A percentile compares a stretch with the other conserved stretches of the same genome.
Conservation (phyloP, 2,888 invertebrate genomes). For the Nomada ruficornis region DNA sequence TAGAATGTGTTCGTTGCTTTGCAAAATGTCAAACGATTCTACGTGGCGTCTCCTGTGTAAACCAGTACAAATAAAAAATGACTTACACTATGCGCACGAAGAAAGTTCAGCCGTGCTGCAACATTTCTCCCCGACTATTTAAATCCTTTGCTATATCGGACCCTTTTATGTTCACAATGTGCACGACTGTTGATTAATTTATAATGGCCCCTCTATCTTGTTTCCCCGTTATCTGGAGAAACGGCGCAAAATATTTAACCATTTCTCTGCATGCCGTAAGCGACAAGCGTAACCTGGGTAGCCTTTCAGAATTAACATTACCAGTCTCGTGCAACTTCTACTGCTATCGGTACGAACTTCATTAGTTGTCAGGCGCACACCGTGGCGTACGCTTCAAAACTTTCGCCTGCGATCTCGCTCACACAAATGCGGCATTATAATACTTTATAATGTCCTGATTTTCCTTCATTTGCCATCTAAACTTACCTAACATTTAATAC, state of each 20-base stretch:
- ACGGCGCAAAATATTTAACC: background rate
- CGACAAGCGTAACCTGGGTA: background rate
- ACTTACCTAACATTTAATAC: no score
- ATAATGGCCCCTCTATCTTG: background rate
- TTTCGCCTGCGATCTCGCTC: constrained; percentile 21
- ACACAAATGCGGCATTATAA: constrained; percentile 7
- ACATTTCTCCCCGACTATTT: background rate
- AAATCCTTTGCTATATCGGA: background rate
- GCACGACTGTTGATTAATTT: background rate
- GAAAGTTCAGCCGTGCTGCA: background rate
- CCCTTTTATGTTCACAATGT: background rate
- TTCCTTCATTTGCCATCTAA: background rate
- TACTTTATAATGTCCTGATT: no score
- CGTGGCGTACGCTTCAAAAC: constrained; percentile 54
- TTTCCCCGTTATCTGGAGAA: background rate
- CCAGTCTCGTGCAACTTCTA: constrained; percentile 19
- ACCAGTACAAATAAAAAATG: no score
- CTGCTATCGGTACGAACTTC: constrained; percentile 40
- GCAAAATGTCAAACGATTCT: constrained; percentile 36
- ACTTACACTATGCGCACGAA: background rate
- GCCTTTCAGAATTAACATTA: background rate
- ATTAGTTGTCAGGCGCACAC: constrained; percentile 60
- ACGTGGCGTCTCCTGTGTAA: background rate
- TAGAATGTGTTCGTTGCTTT: constrained; percentile 16
- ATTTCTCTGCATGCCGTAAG: background rate